Evolutionary conservation across 2,888 invertebrate genomes (phyloP).

Genomic region (Ophion costatus): DNA sequence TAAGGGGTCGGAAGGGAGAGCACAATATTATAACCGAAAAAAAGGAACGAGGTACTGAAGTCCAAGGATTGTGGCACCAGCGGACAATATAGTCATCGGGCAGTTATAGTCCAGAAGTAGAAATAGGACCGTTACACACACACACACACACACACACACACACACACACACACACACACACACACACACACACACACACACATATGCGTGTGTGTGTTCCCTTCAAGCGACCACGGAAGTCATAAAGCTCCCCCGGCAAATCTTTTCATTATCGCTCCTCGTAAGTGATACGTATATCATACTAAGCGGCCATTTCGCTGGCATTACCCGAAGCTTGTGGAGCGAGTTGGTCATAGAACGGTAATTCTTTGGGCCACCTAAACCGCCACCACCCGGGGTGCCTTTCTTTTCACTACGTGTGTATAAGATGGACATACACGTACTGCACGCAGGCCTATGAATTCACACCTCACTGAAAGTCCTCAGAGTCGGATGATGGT

Average conservation of each 20-base stretch:
- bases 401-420: slow-evolving; percentile 49
- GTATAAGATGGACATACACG: slow-evolving; percentile 29
- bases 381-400: slow-evolving; percentile 51
- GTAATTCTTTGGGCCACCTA: slow-evolving; percentile 48
- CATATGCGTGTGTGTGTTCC: slow-evolving; percentile 42
- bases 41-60: slow-evolving; percentile 64
- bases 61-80: slow-evolving; percentile 51
- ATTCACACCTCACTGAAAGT: slow-evolving; percentile 5
- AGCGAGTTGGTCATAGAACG: slow-evolving; percentile 29
- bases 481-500: slow-evolving; percentile 20
- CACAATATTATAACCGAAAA: slow-evolving; percentile 32
- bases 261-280: slow-evolving; percentile 82
- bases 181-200: not conserved
- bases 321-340: slow-evolving; percentile 75
- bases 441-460: slow-evolving; percentile 3
- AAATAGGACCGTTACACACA: slow-evolving; percentile 37
- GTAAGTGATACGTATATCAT: slow-evolving; percentile 83
- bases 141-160: not conserved
- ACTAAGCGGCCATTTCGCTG: slow-evolving; percentile 81
- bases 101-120: slow-evolving; percentile 41
- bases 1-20: slow-evolving; percentile 4
- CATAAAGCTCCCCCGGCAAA: slow-evolving; percentile 80
- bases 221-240: slow-evolving; percentile 78
- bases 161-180: not conserved
- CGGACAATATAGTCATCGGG: slow-evolving; percentile 30